These are phyloP conservation scores for Macrochelys suwanniensis DNA, from an alignment of 2,797 vertebrate species.

Conservation along the genomic window DNA sequence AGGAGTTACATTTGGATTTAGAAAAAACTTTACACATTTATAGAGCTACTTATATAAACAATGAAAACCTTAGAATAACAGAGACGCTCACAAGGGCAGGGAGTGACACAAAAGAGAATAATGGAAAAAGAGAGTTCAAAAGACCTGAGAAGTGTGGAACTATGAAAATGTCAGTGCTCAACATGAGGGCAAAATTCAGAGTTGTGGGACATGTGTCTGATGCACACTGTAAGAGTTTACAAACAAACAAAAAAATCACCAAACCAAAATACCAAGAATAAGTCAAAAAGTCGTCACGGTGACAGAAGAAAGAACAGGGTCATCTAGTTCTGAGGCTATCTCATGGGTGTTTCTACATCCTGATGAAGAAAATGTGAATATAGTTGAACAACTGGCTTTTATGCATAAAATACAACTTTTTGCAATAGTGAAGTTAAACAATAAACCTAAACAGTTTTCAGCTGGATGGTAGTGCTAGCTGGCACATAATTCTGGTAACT, in stretches of 20 bases:
- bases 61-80: not conserved
- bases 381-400: not conserved
- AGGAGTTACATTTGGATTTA: not conserved
- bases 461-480: not conserved
- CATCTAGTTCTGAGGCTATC: not conserved
- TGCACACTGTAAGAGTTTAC: accelerated
- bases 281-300: not conserved
- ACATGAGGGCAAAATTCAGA: not conserved
- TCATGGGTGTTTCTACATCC: not conserved
- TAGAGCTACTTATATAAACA: not conserved
- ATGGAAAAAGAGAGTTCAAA: not conserved
- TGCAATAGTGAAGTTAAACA: not conserved
- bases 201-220: not conserved
- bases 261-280: not conserved
- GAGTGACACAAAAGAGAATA: not conserved
- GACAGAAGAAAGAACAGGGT: not conserved
- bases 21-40: not conserved
- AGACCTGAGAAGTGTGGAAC: not conserved
- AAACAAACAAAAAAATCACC: not conserved
- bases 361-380: not conserved
- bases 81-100: not conserved
- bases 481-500: not conserved
- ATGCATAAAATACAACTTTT: not conserved
- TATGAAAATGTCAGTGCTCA: not conserved
- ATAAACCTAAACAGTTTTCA: not conserved